Base-by-base conservation (phyloP, 1,140 invertebrate species). In the Drosophila ogumai region DNA sequence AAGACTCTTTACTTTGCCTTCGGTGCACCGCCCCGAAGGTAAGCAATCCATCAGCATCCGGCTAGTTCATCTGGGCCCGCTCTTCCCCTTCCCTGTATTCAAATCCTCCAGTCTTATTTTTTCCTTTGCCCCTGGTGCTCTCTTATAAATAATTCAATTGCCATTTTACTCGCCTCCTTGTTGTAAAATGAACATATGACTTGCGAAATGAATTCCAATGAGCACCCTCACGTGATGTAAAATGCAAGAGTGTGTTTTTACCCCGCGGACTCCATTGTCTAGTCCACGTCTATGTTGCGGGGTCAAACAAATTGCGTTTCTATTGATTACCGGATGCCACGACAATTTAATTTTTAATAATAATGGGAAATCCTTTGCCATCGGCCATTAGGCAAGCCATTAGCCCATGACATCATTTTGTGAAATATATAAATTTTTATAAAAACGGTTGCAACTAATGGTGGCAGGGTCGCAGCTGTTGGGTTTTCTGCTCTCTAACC, bases 101-200 rank as follows among this genome's bases (percentile, higher is more conserved):
- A 31, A 55, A 17, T 22, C 34, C 28, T 7, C 1, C 54, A 25
- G 52, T 32, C 12, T n/a, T 12, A 10, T 44, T 47, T 68, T 44
- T 34, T 36, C 19, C 34, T 15, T n/a, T 17, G 0, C n/a, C 36
- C n/a, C 19, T 49, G 19, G 5, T 46, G 13, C 9, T 34, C 8
- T 52, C 68, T 71, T 49, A 72, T 72, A 71, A 72, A 72, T 72
- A 72, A 72, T 72, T 71, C 68, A 71, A 72, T 72, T 72, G 52
- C 43, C 65, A 31, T 71, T 72, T 57, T 71, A 55, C 54, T 57
- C 19, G 68, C 28, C 65, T 28, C 6, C 44, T n/a, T 41, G 28
- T 46, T 58, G 41, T 17, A 72, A 72, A 71, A 69, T 58, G 68
- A 72, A 72, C 52, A 72, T 41, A 72, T 59, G 67, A 58, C 44